These are phyloP conservation scores for Zootermopsis nevadensis DNA, from an alignment of 2,888 invertebrate genomes.

Conservation along the genomic window DNA sequence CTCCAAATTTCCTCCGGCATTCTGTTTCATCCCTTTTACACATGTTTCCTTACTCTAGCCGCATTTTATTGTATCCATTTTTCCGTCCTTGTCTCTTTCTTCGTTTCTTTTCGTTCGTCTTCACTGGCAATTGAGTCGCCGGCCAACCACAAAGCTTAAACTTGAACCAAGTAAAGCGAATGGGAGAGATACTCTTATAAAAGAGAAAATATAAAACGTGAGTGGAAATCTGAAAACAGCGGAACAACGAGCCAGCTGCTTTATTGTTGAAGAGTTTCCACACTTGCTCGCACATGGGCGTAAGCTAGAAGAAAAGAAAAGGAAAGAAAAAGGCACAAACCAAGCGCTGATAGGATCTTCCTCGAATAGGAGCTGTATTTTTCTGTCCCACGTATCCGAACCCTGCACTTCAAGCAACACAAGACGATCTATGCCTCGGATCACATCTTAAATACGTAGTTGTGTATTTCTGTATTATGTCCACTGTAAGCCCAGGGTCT, in stretches of 20 bases:
- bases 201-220: constrained; percentile 7
- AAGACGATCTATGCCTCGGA: background rate
- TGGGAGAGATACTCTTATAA: background rate
- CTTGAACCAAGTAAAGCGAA: background rate
- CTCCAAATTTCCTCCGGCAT: background rate
- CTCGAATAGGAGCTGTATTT: background rate
- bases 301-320: background rate
- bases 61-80: constrained; percentile 45
- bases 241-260: constrained; percentile 1
- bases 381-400: background rate
- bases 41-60: constrained; percentile 50
- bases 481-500: background rate
- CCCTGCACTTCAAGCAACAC: background rate
- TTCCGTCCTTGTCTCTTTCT: background rate
- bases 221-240: constrained; percentile 13
- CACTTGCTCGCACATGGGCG: background rate
- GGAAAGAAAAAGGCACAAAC: background rate
- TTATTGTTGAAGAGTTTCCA: background rate
- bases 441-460: background rate
- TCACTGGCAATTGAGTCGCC: constrained; percentile 39
- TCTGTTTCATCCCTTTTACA: constrained; percentile 48
- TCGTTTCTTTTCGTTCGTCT: constrained; percentile 36
- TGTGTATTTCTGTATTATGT: background rate
- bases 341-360: background rate
- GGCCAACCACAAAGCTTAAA: constrained; percentile 38